A percentile compares a stretch with the other conserved stretches of the same genome.
phyloP scores from a whole-genome alignment of 2,888 invertebrate genomes.

The Copidosoma aretas region DNA sequence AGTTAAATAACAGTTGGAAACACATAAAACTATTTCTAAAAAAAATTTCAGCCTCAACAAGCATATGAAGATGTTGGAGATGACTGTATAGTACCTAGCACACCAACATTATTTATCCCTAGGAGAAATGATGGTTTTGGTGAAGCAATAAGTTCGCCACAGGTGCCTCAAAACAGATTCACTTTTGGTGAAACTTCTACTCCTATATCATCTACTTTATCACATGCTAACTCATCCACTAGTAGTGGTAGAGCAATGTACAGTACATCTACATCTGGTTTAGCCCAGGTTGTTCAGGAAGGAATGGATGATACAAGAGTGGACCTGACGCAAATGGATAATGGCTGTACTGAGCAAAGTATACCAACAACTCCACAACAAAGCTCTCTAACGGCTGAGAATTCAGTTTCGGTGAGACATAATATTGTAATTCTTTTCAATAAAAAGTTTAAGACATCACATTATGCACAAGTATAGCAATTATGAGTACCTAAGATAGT shows the following conservation, averaged over 20 bases:
- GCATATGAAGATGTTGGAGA: conserved; percentile 73
- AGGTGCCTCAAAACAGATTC: conserved; percentile 72
- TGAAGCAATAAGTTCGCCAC: conserved; percentile 90
- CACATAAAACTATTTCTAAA: too few relatives aligned
- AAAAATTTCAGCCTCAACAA: conserved; percentile 60
- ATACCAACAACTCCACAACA: conserved; percentile 74
- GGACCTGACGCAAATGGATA: conserved; percentile 72
- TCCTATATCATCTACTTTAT: conserved; percentile 54
- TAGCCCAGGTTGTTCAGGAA: conserved; percentile 67
- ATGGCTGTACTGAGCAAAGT: conserved; percentile 70
- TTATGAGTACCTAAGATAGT: too few relatives aligned
- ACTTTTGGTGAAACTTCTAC: conserved; percentile 69
- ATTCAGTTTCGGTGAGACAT: conserved; percentile 53
- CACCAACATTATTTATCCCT: conserved; percentile 85
- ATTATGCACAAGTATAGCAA: too few relatives aligned
- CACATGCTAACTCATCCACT: conserved; percentile 45
- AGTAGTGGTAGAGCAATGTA: conserved; percentile 50
- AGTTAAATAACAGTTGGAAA: too few relatives aligned
- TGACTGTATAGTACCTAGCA: conserved; percentile 87
- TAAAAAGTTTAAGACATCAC: too few relatives aligned
- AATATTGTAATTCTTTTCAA: neutral
- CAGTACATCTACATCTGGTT: conserved; percentile 53
- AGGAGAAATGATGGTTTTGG: conserved; percentile 86
- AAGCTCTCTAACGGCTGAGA: conserved; percentile 67
- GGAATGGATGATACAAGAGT: conserved; percentile 79